Evolutionary conservation across 2,113 vertebrate genomes (phyloP), one percentile per base, ranked within the genome.

Genomic region (Gymnocephalus cernua): DNA sequence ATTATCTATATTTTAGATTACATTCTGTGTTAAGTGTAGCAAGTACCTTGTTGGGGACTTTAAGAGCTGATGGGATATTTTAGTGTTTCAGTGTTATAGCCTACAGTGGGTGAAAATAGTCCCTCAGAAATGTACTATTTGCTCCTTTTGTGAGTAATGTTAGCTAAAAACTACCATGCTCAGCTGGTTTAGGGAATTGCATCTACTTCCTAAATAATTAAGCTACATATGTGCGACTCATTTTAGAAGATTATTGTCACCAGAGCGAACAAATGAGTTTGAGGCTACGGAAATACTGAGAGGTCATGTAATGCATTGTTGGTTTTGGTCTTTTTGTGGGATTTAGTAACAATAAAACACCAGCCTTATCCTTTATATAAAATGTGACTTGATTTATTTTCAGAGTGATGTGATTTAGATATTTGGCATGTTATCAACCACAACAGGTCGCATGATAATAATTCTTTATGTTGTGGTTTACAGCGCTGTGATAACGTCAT

Each of bases 161-260:
- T 73, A 1, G 25, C n/a, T 72, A 11, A 51, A 62, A 50, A 18
- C 9, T 16, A 35, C 29, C 5, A 19, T 18, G 21, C 45, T 63
- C 45, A 61, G 45, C 15, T 38, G 13, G 35, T 50, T 50, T 19
- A 45, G n/a, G 41, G 18, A 48, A 50, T 67, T 25, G 32, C 12
- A 16, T 47, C 2, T 35, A 35, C 27, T 0, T 50, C 21, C 18
- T 23, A 13, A 25, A 63, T 54, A 44, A 54, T 27, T 19, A 0
- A 75, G 38, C 35, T 21, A 15, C 19, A 32, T 9, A 1, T 23
- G 16, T 45, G 51, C 15, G 51, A 23, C 8, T 10, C 35, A 32
- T 63, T 48, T 64, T 47, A 57, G 29, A 64, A 79, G 67, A 79
- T 23, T 8, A 18, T 47, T 63, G 25, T 64, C 47, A 29, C 38